Base-by-base conservation (phyloP, 2,113 vertebrate species). In the Rhinoderma darwinii region DNA sequence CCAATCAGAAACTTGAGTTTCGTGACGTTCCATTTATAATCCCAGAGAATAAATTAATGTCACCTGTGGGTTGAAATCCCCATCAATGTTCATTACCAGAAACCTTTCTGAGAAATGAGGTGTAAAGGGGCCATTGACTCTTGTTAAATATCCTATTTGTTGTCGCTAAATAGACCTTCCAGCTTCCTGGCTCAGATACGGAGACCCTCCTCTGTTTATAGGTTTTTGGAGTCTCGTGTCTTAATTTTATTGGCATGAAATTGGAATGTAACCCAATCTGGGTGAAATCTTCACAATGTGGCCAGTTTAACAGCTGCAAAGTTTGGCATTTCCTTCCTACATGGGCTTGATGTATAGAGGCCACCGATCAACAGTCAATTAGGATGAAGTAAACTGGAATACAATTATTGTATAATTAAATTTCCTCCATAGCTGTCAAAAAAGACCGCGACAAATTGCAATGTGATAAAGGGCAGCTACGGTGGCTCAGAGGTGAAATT, bases 401-500 rank as follows among this genome's bases (percentile, higher is more conserved):
- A 41, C 22, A 79, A 80, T 81, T 73, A 54, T 80, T 17, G 54
- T 27, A 4, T 73, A 27, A 86, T 86, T 73, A 35, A 17, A 73
- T 81, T 81, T 50, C 68, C 47, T 39, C 66, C 2, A 25, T 56
- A 47, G 41, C 32, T 73, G 44, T 73, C 72, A 20, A 80, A 17
- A 63, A 3, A 25, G n/a, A 12, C 32, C 47, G 9, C 30, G 27
- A 74, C 51, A 76, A 85, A 77, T 54, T 72, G 43, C 39, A 66
- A 73, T 32, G 63, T 86, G 37, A 44, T 79, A 32, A 63, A 81
- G 47, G 47, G 47, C 63, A 44, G n/a, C 63, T 39, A 86, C 18
- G 30, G 63, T 14, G 77, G 66, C 61, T 17, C 30, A 50, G 39
- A 59, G 84, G 84, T 41, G 84, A 86, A 22, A 81, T 73, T 78